Conservation (phyloP, 2,113 vertebrate species). For the Condylura cristata region DNA sequence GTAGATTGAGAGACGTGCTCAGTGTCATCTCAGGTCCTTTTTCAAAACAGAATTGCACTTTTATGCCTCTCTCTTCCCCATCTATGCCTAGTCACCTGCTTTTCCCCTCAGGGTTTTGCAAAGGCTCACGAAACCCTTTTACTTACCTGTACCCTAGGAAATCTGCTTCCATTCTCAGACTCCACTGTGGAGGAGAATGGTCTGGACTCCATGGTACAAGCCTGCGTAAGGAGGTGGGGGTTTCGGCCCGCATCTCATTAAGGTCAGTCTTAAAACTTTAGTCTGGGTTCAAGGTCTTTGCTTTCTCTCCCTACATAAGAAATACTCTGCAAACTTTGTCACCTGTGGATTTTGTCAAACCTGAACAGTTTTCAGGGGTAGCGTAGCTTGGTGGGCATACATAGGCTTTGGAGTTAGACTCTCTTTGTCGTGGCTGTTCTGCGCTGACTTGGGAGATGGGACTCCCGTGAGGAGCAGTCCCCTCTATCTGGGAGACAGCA, state of each 20-base stretch:
- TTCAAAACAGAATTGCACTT: neutral
- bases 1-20: neutral
- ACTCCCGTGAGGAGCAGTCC: neutral
- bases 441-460: neutral
- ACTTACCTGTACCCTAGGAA: neutral
- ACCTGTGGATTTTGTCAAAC: neutral
- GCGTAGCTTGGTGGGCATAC: neutral
- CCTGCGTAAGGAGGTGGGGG: neutral
- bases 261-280: neutral
- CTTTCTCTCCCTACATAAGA: neutral
- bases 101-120: neutral
- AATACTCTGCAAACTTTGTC: neutral
- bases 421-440: neutral
- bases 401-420: neutral
- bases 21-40: neutral
- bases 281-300: neutral
- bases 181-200: neutral
- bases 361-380: neutral
- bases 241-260: neutral
- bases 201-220: neutral
- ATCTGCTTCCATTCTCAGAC: neutral
- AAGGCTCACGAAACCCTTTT: neutral
- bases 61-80: neutral
- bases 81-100: neutral
- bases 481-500: neutral